A percentile compares a stretch with the other conserved stretches of the same genome.
Evolutionary conservation across 2,888 invertebrate genomes (phyloP).

Genomic region (Polyommatus iphigenia): DNA sequence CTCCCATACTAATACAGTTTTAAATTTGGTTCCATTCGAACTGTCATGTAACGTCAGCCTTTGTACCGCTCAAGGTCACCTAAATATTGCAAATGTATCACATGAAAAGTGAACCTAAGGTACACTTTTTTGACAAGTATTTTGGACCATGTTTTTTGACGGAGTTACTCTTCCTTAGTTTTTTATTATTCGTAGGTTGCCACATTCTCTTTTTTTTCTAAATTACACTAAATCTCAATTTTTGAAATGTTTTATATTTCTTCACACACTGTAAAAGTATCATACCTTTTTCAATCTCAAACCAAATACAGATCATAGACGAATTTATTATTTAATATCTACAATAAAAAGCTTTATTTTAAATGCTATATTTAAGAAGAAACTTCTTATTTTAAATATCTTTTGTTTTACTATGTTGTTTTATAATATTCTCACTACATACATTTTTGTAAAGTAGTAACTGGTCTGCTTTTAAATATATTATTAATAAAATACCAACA

Average conservation of each 20-base stretch:
- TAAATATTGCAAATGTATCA: too few species aligned
- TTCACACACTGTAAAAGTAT: background rate
- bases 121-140: too few species aligned
- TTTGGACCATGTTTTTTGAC: too few species aligned
- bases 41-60: too few species aligned
- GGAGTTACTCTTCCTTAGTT: too few species aligned
- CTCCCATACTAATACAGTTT: too few species aligned
- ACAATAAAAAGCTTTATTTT: background rate
- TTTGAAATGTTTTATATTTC: background rate
- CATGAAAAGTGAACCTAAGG: too few species aligned
- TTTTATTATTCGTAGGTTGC: too few species aligned
- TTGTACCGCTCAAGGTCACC: too few species aligned
- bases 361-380: conserved; percentile 4
- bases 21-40: too few species aligned
- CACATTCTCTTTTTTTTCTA: background rate
- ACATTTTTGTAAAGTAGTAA: background rate
- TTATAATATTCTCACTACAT: background rate
- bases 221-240: background rate
- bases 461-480: background rate
- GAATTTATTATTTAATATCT: background rate
- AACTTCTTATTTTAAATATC: background rate
- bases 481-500: background rate
- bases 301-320: background rate
- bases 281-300: background rate
- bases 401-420: background rate